Base-by-base conservation (phyloP, 2,888 invertebrate genomes). In the Acronicta psi region DNA sequence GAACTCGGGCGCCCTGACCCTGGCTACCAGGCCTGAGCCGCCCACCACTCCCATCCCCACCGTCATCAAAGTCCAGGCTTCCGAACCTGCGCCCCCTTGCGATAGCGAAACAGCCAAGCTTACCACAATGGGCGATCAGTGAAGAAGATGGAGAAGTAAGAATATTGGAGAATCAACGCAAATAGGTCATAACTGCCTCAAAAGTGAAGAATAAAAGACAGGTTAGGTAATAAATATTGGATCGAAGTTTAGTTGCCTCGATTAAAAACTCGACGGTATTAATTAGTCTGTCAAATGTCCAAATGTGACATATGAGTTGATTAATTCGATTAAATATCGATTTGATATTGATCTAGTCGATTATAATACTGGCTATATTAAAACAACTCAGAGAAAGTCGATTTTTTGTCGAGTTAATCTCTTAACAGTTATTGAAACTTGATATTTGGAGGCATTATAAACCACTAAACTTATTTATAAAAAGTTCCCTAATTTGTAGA, bases 1-100 rank as follows among this genome's bases (percentile, higher is more conserved):
- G 17, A 98, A 98, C 89, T 96, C 97, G 11, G 98, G 98, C 3
- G 90, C 75, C 0, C 77, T 93, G 1, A 93, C 92, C 0, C 82
- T 89, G 0, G 85, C 85, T 2, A 88, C 77, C 0, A 78, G 91
- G 0, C 93, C 93, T 2, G 80, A 76, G 36, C 87, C 90, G 2
- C 87, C 91, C 57, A 4, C 69, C 58, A 55, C 81, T 0, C 82
- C 87, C 0, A 42, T 54, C 0, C 81, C 88, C 25, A 61, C 81
- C 16, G 20, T 87, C 54, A 82, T 89, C 63, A 82, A 81, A 58
- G 83, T 83, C n/a, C 63, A 65, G 9, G 41, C 72, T 42, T 57
- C 79, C 2, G 84, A 86, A 38, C 91, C 93, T 0, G 92, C 93
- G 6, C 92, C 93, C 0, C 92, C 91, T 3, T 82, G 81, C 14